phyloP scores from a whole-genome alignment of 2,113 vertebrate species.

The Lepus timidus region DNA sequence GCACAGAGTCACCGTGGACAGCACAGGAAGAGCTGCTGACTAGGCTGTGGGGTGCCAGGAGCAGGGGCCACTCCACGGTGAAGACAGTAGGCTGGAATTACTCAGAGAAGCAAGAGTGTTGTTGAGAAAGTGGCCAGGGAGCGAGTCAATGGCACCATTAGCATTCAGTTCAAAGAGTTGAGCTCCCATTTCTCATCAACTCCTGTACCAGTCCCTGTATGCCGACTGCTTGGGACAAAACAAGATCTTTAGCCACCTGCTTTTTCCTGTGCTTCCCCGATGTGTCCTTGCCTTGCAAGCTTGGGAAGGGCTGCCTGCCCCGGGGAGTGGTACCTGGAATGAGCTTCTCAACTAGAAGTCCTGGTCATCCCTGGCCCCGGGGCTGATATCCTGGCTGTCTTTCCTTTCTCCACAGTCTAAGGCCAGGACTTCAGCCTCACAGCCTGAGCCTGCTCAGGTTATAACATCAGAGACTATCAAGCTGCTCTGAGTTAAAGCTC shows the following conservation, averaged over 20 bases:
- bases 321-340: no score
- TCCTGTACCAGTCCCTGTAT: background rate
- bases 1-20: no score
- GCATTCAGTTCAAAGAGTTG: background rate
- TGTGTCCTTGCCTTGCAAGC: background rate
- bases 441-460: background rate
- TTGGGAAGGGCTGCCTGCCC: background rate
- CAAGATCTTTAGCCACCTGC: background rate
- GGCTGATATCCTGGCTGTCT: background rate
- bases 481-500: background rate
- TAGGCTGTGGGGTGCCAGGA: background rate
- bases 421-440: background rate
- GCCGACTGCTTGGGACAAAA: no score
- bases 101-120: background rate
- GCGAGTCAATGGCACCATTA: background rate
- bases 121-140: background rate
- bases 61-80: background rate
- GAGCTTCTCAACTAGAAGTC: background rate
- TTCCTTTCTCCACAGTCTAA: background rate
- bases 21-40: background rate
- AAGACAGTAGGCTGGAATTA: background rate
- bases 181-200: background rate
- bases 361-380: background rate
- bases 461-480: background rate
- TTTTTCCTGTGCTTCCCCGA: background rate